Conservation (phyloP, 2,113 vertebrate genomes). For the Hiodon tergisus region DNA sequence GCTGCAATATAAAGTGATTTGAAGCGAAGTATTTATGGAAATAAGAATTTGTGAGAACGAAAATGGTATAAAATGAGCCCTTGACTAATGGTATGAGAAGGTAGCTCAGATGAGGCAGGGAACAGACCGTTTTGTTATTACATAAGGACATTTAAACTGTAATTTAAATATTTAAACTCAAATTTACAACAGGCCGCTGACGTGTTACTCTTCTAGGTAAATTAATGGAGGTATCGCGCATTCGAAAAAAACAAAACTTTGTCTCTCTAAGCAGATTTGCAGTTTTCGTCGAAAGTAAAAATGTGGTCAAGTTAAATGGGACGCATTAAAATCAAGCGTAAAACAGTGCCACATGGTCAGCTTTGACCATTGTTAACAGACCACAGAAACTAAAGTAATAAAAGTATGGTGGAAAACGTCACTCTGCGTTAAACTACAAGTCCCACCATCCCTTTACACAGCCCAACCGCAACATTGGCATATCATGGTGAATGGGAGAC, state of each 20-base stretch:
- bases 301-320: no score
- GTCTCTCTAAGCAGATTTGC: no score
- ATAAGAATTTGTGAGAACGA: conserved; percentile 55
- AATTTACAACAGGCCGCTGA: not conserved
- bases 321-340: no score
- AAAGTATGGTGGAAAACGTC: no score
- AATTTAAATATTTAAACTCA: conserved; percentile 6
- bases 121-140: conserved; percentile 10
- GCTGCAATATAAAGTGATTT: conserved; percentile 65
- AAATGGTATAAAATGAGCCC: conserved; percentile 45
- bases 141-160: conserved; percentile 20
- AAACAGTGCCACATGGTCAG: no score
- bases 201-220: not conserved
- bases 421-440: no score
- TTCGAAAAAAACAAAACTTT: not conserved
- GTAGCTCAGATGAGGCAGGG: conserved; percentile 2
- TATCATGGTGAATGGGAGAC: no score
- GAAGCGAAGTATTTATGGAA: conserved; percentile 69
- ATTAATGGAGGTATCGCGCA: not conserved
- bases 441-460: no score
- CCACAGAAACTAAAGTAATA: no score
- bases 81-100: conserved; percentile 18
- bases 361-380: no score
- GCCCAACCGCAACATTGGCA: no score
- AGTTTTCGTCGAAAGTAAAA: no score